Evolutionary conservation across 2,888 invertebrate species (phyloP), one percentile per base, ranked within the genome.

Genomic region (Eubasilissa splendida): DNA sequence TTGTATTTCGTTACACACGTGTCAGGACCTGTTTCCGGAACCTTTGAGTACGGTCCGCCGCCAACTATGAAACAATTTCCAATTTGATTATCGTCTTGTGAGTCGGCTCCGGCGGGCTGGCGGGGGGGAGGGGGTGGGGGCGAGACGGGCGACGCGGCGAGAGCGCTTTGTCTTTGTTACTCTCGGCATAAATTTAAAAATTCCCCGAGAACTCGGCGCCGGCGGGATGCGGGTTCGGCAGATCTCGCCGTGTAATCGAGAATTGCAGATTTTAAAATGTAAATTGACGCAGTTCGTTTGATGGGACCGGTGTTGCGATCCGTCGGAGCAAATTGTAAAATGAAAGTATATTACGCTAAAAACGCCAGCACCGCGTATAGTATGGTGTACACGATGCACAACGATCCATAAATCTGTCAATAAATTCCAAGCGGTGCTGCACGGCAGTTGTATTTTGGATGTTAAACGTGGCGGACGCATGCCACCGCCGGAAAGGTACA

Each of bases 121-220:
- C 3, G 11, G 58, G 2, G 58, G n/a, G 4, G 58, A n/a, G 11
- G 11, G 11, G 58, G 58, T 0, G 11, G 58, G n/a, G 58, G n/a
- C n/a, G 58, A n/a, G 11, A 11, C 58, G n/a, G 12, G 66, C 1
- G 66, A 42, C 42, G 9, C 66, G n/a, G 42, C 50, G 22, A 1
- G 52, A 53, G 52, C 52, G 53, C 68, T 53, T 70, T 70, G 54
- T 70, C 54, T 70, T n/a, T 22, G 54, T 70, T 70, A 70, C 54
- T 70, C n/a, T 68, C 53, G 52, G 70, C 53, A 70, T 54, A 70
- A 54, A 70, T 70, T 70, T 70, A 70, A 70, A 58, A 70, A 70
- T 70, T 11, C 54, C 53, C 3, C 52, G 22, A 3, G 52, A 52
- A 22, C 8, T 70, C 22, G 70, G 70, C 54, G 70, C 71, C 54